These are phyloP conservation scores for Drosophila kohkoa DNA, from an alignment of 1,140 invertebrate genomes.

Conservation along the genomic window DNA sequence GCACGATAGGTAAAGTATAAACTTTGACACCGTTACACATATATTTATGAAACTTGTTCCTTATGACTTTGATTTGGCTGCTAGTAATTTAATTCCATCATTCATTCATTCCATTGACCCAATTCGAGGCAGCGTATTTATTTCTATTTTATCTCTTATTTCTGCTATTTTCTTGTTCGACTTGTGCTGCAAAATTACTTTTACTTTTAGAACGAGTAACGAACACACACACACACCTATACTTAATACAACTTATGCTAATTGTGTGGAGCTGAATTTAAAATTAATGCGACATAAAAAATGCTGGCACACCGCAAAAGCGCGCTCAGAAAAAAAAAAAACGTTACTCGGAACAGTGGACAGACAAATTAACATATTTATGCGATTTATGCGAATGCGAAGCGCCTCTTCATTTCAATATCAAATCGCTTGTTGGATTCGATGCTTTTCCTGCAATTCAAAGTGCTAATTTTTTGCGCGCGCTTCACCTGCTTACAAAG, in stretches of 20 bases:
- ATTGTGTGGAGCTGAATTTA: slow-evolving; percentile 58
- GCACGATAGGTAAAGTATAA: neutral
- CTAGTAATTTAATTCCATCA: slow-evolving; percentile 56
- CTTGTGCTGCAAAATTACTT: slow-evolving; percentile 58
- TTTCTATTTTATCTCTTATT: slow-evolving; percentile 7
- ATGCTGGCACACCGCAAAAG: slow-evolving; percentile 36
- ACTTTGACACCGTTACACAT: neutral
- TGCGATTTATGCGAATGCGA: slow-evolving; percentile 73
- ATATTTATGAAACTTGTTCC: slow-evolving; percentile 3
- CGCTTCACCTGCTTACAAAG: slow-evolving; percentile 53
- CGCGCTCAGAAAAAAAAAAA: slow-evolving; percentile 42
- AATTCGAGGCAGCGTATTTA: slow-evolving; percentile 33
- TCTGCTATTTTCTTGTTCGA: slow-evolving; percentile 5
- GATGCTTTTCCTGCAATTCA: slow-evolving; percentile 50
- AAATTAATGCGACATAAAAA: slow-evolving; percentile 69
- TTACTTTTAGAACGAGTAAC: slow-evolving; percentile 58
- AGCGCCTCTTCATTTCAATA: slow-evolving; percentile 73
- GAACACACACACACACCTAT: too few species aligned
- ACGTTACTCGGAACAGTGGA: slow-evolving; percentile 39
- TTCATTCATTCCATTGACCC: slow-evolving; percentile 54
- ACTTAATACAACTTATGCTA: slow-evolving; percentile 67
- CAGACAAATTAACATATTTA: slow-evolving; percentile 75
- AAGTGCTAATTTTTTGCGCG: slow-evolving; percentile 70
- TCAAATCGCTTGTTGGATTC: slow-evolving; percentile 30
- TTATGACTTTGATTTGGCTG: slow-evolving; percentile 5